Evolutionary conservation across 2,888 invertebrate species (phyloP).

Genomic region (Adela reaumurella): DNA sequence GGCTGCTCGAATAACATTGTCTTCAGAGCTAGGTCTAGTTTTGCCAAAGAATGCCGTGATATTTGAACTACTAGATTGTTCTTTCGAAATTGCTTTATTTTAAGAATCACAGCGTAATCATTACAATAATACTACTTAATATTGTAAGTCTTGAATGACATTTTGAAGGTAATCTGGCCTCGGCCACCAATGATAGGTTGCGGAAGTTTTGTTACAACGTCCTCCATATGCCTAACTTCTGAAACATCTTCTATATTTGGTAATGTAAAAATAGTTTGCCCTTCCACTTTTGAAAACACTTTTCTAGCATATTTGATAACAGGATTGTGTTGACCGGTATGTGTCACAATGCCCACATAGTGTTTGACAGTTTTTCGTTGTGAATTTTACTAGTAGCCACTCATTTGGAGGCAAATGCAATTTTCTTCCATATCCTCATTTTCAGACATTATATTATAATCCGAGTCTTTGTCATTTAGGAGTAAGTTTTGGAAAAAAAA

Average conservation of each 20-base stretch:
- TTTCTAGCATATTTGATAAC: conserved; percentile 8
- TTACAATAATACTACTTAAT: too few species aligned
- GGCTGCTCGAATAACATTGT: too few species aligned
- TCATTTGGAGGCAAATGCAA: neutral
- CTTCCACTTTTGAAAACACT: conserved; percentile 4
- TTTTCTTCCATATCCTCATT: too few species aligned
- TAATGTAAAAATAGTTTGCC: conserved; percentile 1
- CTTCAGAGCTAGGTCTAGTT: too few species aligned
- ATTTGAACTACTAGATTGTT: too few species aligned
- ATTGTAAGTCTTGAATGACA: conserved; percentile 7
- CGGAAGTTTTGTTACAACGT: conserved; percentile 6
- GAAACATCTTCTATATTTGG: conserved; percentile 6
- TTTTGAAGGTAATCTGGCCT: conserved; percentile 9
- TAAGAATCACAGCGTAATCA: too few species aligned
- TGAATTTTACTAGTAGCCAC: conserved; percentile 3
- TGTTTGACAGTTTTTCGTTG: conserved; percentile 3
- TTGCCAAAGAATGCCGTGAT: too few species aligned
- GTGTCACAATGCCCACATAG: conserved; percentile 2
- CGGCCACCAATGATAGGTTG: conserved; percentile 6
- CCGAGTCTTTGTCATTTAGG: too few species aligned
- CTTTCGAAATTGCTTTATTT: too few species aligned
- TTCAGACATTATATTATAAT: too few species aligned
- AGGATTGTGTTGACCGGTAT: neutral
- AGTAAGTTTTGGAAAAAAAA: too few species aligned
- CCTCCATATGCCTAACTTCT: conserved; percentile 6